These are phyloP conservation scores for Sylvia atricapilla DNA, from an alignment of 2,113 vertebrate species.

Conservation along the genomic window DNA sequence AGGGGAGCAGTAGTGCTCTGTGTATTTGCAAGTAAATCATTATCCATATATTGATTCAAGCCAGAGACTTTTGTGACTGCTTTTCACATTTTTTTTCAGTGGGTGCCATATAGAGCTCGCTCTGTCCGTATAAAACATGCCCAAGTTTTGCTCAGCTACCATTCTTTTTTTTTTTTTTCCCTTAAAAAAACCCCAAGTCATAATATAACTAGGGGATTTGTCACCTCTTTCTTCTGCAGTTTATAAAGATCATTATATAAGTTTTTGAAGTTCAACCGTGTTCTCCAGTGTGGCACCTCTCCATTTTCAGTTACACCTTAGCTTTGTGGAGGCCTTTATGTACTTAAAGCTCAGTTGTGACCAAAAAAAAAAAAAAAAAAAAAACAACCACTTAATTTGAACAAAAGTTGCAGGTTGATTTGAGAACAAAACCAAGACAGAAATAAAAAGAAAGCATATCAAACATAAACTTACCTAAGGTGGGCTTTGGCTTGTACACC, in stretches of 20 bases:
- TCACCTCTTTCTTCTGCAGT: background rate
- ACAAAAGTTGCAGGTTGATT: background rate
- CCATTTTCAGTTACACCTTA: background rate
- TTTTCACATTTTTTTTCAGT: background rate
- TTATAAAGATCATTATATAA: background rate
- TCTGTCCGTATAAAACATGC: background rate
- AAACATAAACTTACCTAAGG: background rate
- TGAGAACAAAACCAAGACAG: background rate
- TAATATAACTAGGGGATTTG: background rate
- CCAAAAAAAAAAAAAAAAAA: background rate
- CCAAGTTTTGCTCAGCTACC: background rate
- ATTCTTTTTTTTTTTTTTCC: background rate
- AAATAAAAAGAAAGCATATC: background rate
- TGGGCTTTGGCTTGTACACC: background rate
- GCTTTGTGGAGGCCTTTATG: background rate
- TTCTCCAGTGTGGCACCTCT: background rate
- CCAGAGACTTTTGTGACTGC: background rate
- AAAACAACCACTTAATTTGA: background rate
- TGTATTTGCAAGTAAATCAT: background rate
- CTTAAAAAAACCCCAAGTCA: too few relatives aligned
- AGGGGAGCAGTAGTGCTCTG: background rate
- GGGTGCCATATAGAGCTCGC: accelerated
- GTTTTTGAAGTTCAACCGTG: background rate
- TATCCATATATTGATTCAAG: background rate
- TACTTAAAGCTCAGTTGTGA: background rate